Percentiles rank a stretch among this genome's conserved stretches.
Conservation (phyloP, 2,888 invertebrate species). For the Platycheirus rosarum region DNA sequence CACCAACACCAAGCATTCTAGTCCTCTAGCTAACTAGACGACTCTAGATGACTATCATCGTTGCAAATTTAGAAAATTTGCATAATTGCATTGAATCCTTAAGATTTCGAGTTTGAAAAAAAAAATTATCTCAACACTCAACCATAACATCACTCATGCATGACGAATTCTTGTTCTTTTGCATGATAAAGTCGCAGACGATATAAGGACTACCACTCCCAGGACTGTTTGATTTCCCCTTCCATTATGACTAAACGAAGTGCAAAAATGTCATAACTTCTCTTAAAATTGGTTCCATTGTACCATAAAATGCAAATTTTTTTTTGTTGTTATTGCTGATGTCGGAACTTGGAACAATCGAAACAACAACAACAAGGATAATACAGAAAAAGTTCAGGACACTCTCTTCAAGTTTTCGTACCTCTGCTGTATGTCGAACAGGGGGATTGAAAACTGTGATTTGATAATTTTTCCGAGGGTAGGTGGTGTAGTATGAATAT, state of each 20-base stretch:
- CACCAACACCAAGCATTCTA: background rate
- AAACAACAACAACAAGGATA: conserved; percentile 29
- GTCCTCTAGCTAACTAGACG: background rate
- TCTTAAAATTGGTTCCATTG: conserved; percentile 69
- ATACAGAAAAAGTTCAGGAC: conserved; percentile 28
- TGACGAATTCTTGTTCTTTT: conserved; percentile 60
- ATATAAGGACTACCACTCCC: conserved; percentile 33
- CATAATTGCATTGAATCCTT: conserved; percentile 62
- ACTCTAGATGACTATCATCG: conserved; percentile 38
- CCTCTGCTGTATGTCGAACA: conserved; percentile 14
- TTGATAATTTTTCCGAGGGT: conserved; percentile 34
- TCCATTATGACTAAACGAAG: conserved; percentile 52
- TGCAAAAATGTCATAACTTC: conserved; percentile 69
- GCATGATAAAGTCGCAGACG: conserved; percentile 32
- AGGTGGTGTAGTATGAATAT: background rate
- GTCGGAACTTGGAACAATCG: background rate
- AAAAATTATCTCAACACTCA: conserved; percentile 65
- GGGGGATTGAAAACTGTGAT: conserved; percentile 28
- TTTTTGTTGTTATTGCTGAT: conserved; percentile 42
- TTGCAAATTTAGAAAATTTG: conserved; percentile 61
- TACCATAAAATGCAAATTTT: conserved; percentile 73
- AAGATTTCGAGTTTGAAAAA: conserved; percentile 19
- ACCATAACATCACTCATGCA: conserved; percentile 61
- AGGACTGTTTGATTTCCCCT: conserved; percentile 1
- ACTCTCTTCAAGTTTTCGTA: conserved; percentile 24